Percentiles rank a stretch among this genome's conserved stretches.
These are phyloP conservation scores for Solea solea DNA, from an alignment of 2,113 vertebrate species.

Conservation along the genomic window DNA sequence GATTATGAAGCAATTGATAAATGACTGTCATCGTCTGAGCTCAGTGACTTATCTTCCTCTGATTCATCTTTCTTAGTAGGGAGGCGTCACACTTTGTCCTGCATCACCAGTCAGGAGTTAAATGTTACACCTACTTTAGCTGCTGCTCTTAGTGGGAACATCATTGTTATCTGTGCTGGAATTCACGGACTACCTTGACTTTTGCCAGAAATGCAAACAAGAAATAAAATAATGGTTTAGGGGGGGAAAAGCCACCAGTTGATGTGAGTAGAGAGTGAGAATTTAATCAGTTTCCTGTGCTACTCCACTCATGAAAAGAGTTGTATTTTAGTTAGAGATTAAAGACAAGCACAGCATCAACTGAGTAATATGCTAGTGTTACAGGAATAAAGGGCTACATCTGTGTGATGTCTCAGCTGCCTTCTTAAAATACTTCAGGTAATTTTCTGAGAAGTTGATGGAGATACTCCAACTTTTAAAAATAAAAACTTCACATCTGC, in stretches of 20 bases:
- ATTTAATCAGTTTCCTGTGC: no score
- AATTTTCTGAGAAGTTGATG: no score
- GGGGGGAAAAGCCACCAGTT: not conserved
- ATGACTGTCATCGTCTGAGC: not conserved
- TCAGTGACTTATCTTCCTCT: not conserved
- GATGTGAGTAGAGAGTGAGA: not conserved
- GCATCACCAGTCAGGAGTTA: not conserved
- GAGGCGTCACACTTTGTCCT: not conserved
- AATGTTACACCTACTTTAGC: not conserved
- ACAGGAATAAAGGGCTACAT: no score
- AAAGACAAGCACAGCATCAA: no score
- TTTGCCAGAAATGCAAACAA: not conserved
- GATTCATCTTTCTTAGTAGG: not conserved
- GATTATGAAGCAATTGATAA: not conserved
- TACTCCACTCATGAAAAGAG: no score
- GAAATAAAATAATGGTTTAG: not conserved
- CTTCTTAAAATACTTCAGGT: no score
- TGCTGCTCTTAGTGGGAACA: constrained; percentile 1
- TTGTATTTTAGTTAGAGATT: no score
- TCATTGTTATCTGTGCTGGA: not conserved
- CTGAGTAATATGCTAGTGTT: no score
- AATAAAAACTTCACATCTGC: no score
- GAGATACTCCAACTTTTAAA: no score
- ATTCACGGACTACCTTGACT: not conserved
- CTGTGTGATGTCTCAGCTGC: no score